A percentile compares a stretch with the other conserved stretches of the same genome.
phyloP scores from a whole-genome alignment of 2,113 vertebrate genomes.

The Pomatostomus ruficeps region DNA sequence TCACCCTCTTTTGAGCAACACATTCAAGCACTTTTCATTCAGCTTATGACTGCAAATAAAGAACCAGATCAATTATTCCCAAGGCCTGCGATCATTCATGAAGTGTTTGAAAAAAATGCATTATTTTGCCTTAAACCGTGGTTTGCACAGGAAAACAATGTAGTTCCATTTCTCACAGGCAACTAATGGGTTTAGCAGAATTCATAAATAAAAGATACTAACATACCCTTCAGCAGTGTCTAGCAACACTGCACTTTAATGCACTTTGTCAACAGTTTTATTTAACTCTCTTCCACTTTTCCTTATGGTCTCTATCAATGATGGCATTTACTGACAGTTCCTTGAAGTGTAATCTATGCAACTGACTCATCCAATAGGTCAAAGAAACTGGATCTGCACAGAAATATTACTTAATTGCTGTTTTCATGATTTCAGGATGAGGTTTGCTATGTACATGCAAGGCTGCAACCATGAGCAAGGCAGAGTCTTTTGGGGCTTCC shows the following conservation, averaged over 20 bases:
- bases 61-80: neutral
- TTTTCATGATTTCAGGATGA: neutral
- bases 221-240: neutral
- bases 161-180: conserved; percentile 28
- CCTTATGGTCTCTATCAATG: neutral
- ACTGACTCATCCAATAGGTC: neutral
- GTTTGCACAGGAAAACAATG: conserved; percentile 19
- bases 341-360: neutral
- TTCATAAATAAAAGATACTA: conserved; percentile 52
- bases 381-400: neutral
- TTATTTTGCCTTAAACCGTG: conserved; percentile 19
- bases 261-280: conserved; percentile 6
- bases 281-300: conserved; percentile 15
- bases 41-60: neutral
- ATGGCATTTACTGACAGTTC: neutral
- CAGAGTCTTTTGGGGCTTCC: neutral
- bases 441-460: neutral
- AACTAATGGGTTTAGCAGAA: conserved; percentile 48
- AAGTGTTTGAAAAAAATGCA: neutral
- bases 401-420: neutral
- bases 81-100: neutral
- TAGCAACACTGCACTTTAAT: conserved; percentile 20
- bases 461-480: neutral
- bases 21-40: neutral
- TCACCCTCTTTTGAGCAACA: neutral